Base-by-base conservation (phyloP, 2,113 vertebrate genomes). In the Indicator maculatus region DNA sequence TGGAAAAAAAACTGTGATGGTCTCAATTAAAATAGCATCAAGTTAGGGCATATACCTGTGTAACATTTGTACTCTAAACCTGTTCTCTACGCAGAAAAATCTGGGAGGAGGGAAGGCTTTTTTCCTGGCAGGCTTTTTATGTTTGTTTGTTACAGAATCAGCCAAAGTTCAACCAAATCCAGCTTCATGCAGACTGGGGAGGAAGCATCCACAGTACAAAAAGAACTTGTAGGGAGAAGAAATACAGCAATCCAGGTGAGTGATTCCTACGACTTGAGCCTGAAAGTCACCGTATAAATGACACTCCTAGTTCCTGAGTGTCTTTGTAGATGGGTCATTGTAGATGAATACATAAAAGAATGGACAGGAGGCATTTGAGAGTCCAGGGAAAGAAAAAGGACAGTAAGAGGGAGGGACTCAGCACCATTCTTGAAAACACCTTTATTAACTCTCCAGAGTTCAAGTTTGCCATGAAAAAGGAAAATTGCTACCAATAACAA, bases 371-470 rank as follows among this genome's bases (percentile, higher is more conserved):
- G 50, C 15, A 85, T 36, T 31, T 61, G 2, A 70, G 27, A 92
- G 44, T 55, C 50, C 65, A 71, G 2, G 7, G 11, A 58, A 90
- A 56, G 33, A 59, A 59, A 61, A 71, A 27, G 23, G 4, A 56
- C 72, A 84, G 50, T 44, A 84, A 77, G 27, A 90, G 28, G 64
- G 72, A 89, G 28, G 64, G 72, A 89, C 70, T 89, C 64, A 64
- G 71, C 21, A 74, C 17, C 74, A 50, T 76, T 91, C 86, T 81
- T 95, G 45, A 94, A 95, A 97, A 82, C 60, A 82, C n/a, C 60
- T 95, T 95, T 95, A 93, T 77, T 88, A 91, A 91, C 41, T 79
- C 74, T 91, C 45, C 38, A 86, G 70, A 95, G 81, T 69, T 81
- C 70, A 64, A 15, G 21, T 75, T 88, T 50, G 88, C 53, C 56